Percentiles rank a stretch among this genome's conserved stretches.
Evolutionary conservation across 2,797 vertebrate species (phyloP).

Genomic region (Peromyscus melanophrys): DNA sequence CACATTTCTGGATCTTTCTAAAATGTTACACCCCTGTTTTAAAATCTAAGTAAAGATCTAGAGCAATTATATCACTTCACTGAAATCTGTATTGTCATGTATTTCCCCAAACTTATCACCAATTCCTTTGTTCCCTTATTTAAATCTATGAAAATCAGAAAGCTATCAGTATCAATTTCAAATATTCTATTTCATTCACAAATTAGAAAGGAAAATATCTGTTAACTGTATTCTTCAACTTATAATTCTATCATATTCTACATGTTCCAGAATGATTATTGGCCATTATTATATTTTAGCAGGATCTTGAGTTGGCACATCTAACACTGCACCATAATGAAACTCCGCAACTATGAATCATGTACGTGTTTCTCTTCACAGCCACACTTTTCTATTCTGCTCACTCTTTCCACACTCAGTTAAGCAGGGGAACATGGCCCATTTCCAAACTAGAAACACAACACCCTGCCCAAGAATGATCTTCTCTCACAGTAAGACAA

Average conservation of each 20-base stretch:
- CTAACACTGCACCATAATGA: not conserved
- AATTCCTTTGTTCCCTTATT: not conserved
- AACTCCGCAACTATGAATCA: not conserved
- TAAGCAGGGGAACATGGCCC: not conserved
- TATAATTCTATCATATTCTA: not conserved
- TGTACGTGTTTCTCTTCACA: not conserved
- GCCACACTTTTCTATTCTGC: not conserved
- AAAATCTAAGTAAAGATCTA: not conserved
- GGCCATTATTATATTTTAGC: not conserved
- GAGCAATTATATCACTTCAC: not conserved
- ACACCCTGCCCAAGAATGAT: not conserved
- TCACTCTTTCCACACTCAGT: not conserved
- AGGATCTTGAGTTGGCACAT: not conserved
- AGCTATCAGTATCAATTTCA: not conserved
- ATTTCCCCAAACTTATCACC: not conserved
- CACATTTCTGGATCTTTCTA: not conserved
- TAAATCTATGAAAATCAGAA: constrained; percentile 8
- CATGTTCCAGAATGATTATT: not conserved
- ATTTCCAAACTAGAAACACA: not conserved
- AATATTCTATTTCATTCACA: not conserved
- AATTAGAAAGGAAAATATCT: constrained; percentile 12
- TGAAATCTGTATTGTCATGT: not conserved
- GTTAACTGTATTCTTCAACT: not conserved
- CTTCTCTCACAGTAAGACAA: not conserved
- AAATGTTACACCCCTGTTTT: not conserved